These are phyloP conservation scores for Listronotus bonariensis DNA, from an alignment of 1,140 invertebrate genomes.

Conservation along the genomic window DNA sequence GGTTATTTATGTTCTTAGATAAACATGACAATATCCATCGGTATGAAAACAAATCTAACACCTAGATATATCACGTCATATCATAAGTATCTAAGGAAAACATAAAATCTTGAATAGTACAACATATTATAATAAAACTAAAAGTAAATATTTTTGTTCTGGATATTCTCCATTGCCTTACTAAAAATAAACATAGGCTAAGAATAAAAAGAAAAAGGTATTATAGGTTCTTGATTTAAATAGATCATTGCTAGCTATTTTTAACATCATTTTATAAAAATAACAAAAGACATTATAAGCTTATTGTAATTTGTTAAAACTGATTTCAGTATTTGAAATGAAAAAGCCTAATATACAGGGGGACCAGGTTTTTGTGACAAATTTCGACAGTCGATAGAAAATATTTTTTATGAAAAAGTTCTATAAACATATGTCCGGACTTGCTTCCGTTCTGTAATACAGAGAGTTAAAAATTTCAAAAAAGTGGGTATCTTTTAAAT, in stretches of 20 bases:
- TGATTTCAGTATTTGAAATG: too few relatives aligned
- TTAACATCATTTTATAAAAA: too few relatives aligned
- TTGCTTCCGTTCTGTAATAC: too few relatives aligned
- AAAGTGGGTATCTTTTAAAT: too few relatives aligned
- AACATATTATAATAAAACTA: conserved; percentile 20
- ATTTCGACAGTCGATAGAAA: too few relatives aligned
- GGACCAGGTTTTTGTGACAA: too few relatives aligned
- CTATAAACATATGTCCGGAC: too few relatives aligned
- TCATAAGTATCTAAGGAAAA: conserved; percentile 11
- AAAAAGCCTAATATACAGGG: too few relatives aligned
- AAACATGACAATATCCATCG: conserved; percentile 3
- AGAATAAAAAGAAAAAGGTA: conserved; percentile 1
- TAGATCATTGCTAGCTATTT: neutral
- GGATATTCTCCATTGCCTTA: conserved; percentile 18
- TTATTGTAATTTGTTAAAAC: too few relatives aligned
- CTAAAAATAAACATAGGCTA: conserved; percentile 21
- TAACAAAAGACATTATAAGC: too few relatives aligned
- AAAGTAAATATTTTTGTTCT: conserved; percentile 23
- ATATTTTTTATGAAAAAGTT: too few relatives aligned
- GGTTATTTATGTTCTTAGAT: neutral
- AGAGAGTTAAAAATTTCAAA: too few relatives aligned
- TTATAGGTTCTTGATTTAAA: neutral
- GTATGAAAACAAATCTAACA: conserved; percentile 9
- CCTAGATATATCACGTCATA: conserved; percentile 14
- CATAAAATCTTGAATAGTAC: conserved; percentile 13